Evolutionary conservation across 1,140 invertebrate species (phyloP), one percentile per base, ranked within the genome.

Genomic region (Palaemon carinicauda): DNA sequence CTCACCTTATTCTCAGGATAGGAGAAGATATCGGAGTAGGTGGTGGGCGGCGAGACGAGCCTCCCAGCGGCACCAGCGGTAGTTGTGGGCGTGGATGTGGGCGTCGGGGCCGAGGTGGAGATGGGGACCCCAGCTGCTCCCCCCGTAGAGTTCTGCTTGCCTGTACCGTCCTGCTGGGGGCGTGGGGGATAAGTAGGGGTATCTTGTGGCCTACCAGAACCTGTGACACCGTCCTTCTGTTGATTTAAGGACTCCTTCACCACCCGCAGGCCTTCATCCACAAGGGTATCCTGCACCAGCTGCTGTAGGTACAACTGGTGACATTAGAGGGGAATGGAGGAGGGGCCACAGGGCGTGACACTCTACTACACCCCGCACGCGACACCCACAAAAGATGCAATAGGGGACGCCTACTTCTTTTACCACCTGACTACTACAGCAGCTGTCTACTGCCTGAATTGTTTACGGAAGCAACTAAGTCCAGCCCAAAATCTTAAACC

Each of bases 261-360:
- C 75, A 86, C 83, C 31, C 83, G 83, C 9, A 86, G 83, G 21
- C 83, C 83, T 79, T 86, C 83, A 77, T 86, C 83, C 54, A 86
- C 83, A 53, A 86, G 77, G 31, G 83, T 86, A 65, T 86, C 83
- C 65, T 86, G 83, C 41, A 86, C 83, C 83, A 86, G 41, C 83
- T 86, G 83, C 83, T 86, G 83, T 79, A 86, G 83, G 83, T 86
- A 86, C 77, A 77, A 86, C 83, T 86, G 83, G 83, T 86, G 83
- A 71, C 60, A 85, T 85, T 85, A 85, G 82, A 79, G 82, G 75
- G 73, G 56, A 85, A 69, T 78, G 75, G 75, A 27, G 82, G 69
- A 53, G 82, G 75, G 75, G 51, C 65, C 41, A 78, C 41, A 65
- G 65, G 56, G 75, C 74, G 31, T 51, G 73, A 74, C 33, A 52